Conservation (phyloP, 2,113 vertebrate genomes). For the Eublepharis macularius region DNA sequence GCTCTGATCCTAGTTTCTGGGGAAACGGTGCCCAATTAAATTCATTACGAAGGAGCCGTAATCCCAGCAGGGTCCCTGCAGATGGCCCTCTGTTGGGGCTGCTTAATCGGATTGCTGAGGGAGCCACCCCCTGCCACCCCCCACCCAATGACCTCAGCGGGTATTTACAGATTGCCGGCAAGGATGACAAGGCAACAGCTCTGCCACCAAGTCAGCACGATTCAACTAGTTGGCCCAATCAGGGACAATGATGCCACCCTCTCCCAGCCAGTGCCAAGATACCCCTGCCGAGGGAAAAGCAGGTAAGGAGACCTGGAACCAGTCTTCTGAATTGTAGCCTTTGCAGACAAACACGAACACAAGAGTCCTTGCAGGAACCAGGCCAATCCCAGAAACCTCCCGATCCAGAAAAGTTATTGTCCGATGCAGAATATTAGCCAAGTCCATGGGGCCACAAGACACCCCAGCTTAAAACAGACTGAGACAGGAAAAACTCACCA, state of each 20-base stretch:
- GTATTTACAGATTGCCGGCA: rapidly evolving
- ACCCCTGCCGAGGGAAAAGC: neutral
- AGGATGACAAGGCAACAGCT: neutral
- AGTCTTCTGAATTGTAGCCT: neutral
- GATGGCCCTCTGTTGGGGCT: slow-evolving; percentile 52
- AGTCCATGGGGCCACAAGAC: neutral
- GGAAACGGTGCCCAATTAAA: slow-evolving; percentile 66
- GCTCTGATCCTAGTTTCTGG: slow-evolving; percentile 49
- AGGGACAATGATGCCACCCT: no score
- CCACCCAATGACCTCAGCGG: neutral
- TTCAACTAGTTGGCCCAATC: neutral
- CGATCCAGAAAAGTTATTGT: neutral
- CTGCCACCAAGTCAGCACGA: neutral
- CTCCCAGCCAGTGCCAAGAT: no score
- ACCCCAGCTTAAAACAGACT: neutral
- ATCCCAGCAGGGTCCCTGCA: slow-evolving; percentile 55
- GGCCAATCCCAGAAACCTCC: neutral
- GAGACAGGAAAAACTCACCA: neutral
- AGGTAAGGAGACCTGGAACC: neutral
- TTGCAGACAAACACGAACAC: neutral
- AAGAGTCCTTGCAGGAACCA: neutral
- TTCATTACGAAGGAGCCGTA: slow-evolving; percentile 62
- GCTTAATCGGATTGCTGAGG: slow-evolving; percentile 52
- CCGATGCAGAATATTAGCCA: neutral
- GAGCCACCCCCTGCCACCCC: neutral